A percentile compares a stretch with the other conserved stretches of the same genome.
These are phyloP conservation scores for Piaya cayana DNA, from an alignment of 2,113 vertebrate genomes.

Conservation along the genomic window DNA sequence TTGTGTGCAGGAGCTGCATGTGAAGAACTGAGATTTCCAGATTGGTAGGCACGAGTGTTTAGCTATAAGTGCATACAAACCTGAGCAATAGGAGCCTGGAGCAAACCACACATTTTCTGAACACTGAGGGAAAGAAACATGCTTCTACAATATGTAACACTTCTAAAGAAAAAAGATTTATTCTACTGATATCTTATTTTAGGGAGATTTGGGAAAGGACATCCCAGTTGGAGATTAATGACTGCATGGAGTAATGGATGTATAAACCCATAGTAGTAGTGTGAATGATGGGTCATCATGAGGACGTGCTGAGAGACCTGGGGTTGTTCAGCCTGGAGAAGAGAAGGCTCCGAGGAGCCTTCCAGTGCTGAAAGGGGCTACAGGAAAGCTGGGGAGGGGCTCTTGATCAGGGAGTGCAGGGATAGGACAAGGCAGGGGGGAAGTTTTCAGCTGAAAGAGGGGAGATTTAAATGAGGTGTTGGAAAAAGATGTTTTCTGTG, in stretches of 20 bases:
- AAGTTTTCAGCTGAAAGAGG: no score
- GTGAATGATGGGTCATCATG: neutral
- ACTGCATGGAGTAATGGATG: rapidly evolving
- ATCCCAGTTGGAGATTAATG: no score
- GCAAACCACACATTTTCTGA: neutral
- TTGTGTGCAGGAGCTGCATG: neutral
- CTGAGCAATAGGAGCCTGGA: neutral
- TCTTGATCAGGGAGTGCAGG: no score
- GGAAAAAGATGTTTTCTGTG: no score
- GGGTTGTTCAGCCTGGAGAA: no score
- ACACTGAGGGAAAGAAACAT: neutral
- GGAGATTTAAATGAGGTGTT: no score
- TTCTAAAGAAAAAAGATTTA: neutral
- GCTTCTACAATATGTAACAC: neutral
- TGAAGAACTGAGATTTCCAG: neutral
- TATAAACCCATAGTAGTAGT: rapidly evolving
- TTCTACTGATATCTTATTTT: neutral
- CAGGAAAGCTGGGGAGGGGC: no score
- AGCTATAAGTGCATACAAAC: rapidly evolving
- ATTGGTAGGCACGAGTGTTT: neutral
- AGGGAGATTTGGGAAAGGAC: neutral
- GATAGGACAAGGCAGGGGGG: no score
- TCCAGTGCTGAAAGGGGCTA: no score
- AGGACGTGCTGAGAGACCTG: no score
- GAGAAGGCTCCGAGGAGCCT: no score